These are phyloP conservation scores for Sarcophilus harrisii DNA, from an alignment of 2,797 vertebrate species.

Conservation along the genomic window DNA sequence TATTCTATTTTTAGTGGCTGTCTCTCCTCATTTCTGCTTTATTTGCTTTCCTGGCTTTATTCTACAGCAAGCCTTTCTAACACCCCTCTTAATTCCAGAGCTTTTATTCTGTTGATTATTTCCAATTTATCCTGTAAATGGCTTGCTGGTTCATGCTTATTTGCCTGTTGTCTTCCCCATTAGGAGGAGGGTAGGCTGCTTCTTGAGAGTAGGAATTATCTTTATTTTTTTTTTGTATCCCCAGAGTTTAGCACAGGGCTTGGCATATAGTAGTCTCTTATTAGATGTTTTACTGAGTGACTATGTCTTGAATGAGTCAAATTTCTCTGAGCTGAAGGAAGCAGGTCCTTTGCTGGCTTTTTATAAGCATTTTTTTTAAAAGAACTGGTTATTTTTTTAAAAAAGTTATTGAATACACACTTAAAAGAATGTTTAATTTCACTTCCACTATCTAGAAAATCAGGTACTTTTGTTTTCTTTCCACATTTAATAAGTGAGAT, in stretches of 20 bases:
- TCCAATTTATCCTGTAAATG: background rate
- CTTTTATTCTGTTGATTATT: background rate
- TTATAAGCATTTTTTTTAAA: background rate
- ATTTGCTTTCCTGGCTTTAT: no score
- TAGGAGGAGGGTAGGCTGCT: background rate
- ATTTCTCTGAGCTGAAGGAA: background rate
- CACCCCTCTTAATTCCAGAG: background rate
- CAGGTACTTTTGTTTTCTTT: background rate
- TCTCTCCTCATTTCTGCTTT: background rate
- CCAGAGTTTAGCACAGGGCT: background rate
- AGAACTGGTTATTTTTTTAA: background rate
- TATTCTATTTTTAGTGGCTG: background rate
- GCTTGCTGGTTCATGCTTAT: background rate
- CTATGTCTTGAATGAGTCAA: background rate
- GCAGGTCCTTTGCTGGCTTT: background rate
- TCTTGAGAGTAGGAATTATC: background rate
- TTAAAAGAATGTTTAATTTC: background rate
- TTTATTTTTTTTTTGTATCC: background rate
- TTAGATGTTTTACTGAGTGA: background rate
- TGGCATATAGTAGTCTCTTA: background rate
- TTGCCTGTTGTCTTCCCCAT: background rate
- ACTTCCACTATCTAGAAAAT: background rate
- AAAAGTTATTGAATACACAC: background rate
- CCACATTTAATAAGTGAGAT: background rate
- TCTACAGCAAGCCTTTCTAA: background rate